A percentile compares a stretch with the other conserved stretches of the same genome.
These are phyloP conservation scores for Hyla sarda DNA, from an alignment of 2,113 vertebrate species.

Conservation along the genomic window DNA sequence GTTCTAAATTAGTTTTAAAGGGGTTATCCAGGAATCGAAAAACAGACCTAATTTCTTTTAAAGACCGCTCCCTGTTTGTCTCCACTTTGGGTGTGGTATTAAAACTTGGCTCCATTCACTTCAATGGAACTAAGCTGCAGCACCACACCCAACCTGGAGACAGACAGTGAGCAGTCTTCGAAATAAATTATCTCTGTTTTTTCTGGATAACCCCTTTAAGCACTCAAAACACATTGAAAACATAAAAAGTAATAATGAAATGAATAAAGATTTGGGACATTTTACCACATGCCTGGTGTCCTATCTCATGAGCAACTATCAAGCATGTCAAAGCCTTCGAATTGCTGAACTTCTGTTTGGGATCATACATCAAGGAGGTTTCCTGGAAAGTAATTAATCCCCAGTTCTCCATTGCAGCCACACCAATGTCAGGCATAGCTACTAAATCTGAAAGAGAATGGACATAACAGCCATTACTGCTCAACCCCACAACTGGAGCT, in stretches of 20 bases:
- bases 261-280: conserved; percentile 62
- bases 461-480: neutral
- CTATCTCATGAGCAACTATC: conserved; percentile 76
- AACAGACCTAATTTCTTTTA: too few species aligned
- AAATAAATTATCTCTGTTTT: too few species aligned
- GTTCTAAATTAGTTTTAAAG: too few species aligned
- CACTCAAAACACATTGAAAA: neutral
- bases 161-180: too few species aligned
- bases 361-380: conserved; percentile 65
- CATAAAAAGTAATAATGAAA: neutral
- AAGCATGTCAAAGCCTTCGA: conserved; percentile 64
- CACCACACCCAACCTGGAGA: too few species aligned
- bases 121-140: too few species aligned
- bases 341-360: conserved; percentile 63
- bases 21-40: too few species aligned
- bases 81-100: too few species aligned
- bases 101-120: too few species aligned
- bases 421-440: conserved; percentile 71
- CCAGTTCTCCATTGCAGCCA: conserved; percentile 80
- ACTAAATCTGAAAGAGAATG: conserved; percentile 72
- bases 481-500: too few species aligned
- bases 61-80: too few species aligned
- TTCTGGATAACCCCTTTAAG: too few species aligned
- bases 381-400: conserved; percentile 76
- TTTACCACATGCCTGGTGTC: conserved; percentile 82